Conservation (phyloP, 2,888 invertebrate genomes). For the Ectemnius cavifrons region DNA sequence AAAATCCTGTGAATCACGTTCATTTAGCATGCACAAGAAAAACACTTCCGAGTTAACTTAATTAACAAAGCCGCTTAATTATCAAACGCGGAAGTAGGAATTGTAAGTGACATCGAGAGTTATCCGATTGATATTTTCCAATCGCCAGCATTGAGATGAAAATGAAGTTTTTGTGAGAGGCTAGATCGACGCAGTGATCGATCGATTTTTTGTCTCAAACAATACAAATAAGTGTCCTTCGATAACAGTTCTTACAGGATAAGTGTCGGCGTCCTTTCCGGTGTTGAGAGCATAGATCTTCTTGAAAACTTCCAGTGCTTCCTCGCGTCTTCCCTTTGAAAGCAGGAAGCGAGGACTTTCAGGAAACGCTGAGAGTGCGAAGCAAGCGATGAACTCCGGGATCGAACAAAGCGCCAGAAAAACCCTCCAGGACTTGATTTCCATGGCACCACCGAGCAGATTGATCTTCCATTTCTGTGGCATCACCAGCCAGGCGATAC, state of each 20-base stretch:
- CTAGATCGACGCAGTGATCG: background rate
- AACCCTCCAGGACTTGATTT: slow-evolving; percentile 82
- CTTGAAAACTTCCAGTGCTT: slow-evolving; percentile 84
- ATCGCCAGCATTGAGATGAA: background rate
- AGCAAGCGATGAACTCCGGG: slow-evolving; percentile 84
- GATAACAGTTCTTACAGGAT: slow-evolving; percentile 80
- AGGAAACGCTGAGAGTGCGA: slow-evolving; percentile 82
- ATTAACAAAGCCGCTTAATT: too few species aligned
- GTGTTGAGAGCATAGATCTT: slow-evolving; percentile 84
- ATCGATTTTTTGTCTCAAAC: background rate
- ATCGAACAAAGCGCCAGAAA: slow-evolving; percentile 83
- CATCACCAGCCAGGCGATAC: slow-evolving; percentile 86
- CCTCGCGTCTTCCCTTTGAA: slow-evolving; percentile 83
- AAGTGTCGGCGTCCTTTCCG: slow-evolving; percentile 77
- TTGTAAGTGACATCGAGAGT: background rate
- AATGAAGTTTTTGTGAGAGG: background rate
- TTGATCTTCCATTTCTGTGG: slow-evolving; percentile 81
- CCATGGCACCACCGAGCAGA: slow-evolving; percentile 74
- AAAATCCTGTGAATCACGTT: too few species aligned
- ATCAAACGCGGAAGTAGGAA: too few species aligned
- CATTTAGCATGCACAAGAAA: too few species aligned
- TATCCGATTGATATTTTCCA: too few species aligned
- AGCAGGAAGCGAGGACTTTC: slow-evolving; percentile 91
- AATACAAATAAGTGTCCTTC: too few species aligned
- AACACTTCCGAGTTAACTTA: too few species aligned